phyloP scores from a whole-genome alignment of 2,888 invertebrate genomes.

The Cotesia congregata region DNA sequence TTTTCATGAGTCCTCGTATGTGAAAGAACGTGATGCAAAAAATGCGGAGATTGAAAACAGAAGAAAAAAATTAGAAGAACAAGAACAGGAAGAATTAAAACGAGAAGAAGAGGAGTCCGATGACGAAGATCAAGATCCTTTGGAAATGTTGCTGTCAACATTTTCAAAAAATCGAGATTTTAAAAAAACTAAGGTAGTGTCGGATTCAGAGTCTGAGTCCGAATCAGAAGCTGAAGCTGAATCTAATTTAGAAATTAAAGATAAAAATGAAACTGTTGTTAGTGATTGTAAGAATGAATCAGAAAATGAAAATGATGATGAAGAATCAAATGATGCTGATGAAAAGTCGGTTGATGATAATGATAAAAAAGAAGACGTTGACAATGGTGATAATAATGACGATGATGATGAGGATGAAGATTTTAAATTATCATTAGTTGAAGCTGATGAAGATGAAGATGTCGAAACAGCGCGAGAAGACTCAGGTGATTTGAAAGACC shows the following conservation, averaged over 20 bases:
- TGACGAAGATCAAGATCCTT: constrained; percentile 74
- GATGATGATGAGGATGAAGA: constrained; percentile 36
- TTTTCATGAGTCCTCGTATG: constrained; percentile 58
- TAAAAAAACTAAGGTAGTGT: constrained; percentile 63
- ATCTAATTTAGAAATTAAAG: not conserved
- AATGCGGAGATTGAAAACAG: constrained; percentile 64
- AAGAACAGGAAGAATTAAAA: constrained; percentile 70
- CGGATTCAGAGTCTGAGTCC: constrained; percentile 58
- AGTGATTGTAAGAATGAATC: not conserved
- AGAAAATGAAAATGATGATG: constrained; percentile 42
- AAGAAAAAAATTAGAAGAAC: constrained; percentile 69
- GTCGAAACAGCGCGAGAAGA: constrained; percentile 67
- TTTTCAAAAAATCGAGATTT: constrained; percentile 57
- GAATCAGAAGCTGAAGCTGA: not conserved
- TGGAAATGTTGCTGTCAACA: constrained; percentile 73
- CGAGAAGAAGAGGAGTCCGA: constrained; percentile 69
- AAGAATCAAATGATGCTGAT: constrained; percentile 49
- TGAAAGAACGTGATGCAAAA: constrained; percentile 62
- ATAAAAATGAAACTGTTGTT: not conserved
- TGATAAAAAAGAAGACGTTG: constrained; percentile 49
- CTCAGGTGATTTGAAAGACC: constrained; percentile 71
- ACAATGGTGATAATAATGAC: constrained; percentile 44
- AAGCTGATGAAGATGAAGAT: constrained; percentile 62
- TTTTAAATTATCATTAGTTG: constrained; percentile 39
- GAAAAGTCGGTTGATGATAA: constrained; percentile 28